Conservation (phyloP, 2,797 vertebrate genomes). For the Melanotaenia parkinsoni region DNA sequence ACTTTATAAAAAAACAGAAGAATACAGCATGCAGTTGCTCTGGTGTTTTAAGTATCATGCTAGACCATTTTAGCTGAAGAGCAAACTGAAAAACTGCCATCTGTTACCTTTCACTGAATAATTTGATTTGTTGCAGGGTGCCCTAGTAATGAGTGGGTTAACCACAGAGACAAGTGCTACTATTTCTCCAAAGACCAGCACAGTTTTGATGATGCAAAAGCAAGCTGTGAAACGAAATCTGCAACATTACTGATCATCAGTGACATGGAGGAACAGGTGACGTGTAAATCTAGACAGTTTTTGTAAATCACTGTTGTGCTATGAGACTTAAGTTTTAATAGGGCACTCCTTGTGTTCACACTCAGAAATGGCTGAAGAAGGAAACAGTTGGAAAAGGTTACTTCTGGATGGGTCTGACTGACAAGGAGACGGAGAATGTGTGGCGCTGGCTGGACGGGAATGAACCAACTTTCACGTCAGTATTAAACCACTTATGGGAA, state of each 20-base stretch:
- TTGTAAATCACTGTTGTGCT: neutral
- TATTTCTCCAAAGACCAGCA: constrained; percentile 89
- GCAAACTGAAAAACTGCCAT: neutral
- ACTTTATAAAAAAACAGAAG: neutral
- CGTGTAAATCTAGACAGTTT: neutral
- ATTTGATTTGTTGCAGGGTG: constrained; percentile 81
- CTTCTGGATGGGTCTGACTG: constrained; percentile 96
- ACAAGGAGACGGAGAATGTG: constrained; percentile 85
- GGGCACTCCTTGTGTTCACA: constrained; percentile 36
- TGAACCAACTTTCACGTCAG: constrained; percentile 87
- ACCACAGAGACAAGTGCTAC: constrained; percentile 91
- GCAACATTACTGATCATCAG: constrained; percentile 89
- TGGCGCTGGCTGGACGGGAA: constrained; percentile 95
- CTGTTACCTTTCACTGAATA: neutral
- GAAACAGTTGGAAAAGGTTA: constrained; percentile 86
- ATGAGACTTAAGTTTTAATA: constrained; percentile 5
- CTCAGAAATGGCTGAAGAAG: constrained; percentile 91
- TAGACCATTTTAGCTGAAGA: neutral
- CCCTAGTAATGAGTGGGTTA: constrained; percentile 84
- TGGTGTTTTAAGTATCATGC: neutral
- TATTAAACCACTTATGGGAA: constrained; percentile 42
- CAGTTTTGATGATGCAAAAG: constrained; percentile 88
- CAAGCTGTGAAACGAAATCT: constrained; percentile 84
- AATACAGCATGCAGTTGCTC: neutral
- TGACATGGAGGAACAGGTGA: constrained; percentile 91